These are phyloP conservation scores for Onychomys leucogaster DNA, from an alignment of 2,797 vertebrate genomes.

Conservation along the genomic window DNA sequence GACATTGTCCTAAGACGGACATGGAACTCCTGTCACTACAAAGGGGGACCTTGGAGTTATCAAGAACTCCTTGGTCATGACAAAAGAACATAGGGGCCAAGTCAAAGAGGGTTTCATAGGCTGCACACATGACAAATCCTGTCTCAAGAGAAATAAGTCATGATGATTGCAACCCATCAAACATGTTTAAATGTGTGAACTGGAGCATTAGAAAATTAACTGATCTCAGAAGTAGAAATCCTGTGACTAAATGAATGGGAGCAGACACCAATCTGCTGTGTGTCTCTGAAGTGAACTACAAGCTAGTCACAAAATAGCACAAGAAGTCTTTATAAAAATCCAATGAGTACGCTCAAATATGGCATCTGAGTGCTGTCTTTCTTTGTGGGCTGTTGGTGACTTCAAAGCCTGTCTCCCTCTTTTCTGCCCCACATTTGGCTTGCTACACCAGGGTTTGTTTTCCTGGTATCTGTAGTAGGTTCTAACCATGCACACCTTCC, in stretches of 20 bases:
- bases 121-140: neutral
- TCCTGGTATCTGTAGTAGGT: neutral
- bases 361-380: neutral
- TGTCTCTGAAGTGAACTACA: neutral
- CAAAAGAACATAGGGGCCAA: neutral
- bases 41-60: neutral
- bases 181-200: constrained; percentile 3
- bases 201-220: constrained; percentile 19
- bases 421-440: neutral
- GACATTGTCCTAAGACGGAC: neutral
- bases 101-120: neutral
- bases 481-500: neutral
- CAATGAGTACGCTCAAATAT: neutral
- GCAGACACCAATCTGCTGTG: neutral
- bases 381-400: neutral
- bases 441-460: neutral
- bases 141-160: neutral
- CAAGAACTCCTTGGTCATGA: neutral
- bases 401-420: neutral
- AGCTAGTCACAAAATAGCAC: neutral
- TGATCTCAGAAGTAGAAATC: neutral
- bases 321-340: neutral
- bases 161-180: neutral
- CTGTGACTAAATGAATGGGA: neutral
- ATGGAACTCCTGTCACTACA: neutral